phyloP scores from a whole-genome alignment of 2,113 vertebrate species.

The Rhabdornis inornatus region DNA sequence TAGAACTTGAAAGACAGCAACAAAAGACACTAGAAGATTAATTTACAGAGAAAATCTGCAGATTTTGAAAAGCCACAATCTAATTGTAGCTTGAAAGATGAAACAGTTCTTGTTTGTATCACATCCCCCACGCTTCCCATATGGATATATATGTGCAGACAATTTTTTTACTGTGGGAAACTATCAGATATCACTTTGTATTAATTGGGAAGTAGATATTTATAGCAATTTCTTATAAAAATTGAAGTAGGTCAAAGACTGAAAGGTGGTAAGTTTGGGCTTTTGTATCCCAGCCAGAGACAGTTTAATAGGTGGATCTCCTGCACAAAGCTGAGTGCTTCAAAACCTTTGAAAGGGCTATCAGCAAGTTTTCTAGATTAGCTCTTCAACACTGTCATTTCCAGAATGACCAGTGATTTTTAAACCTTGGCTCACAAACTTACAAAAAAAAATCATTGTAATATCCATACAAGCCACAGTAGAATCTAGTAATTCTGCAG shows the following conservation, averaged over 20 bases:
- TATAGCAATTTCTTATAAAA: background rate
- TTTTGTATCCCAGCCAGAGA: background rate
- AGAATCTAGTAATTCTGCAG: background rate
- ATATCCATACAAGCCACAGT: accelerated
- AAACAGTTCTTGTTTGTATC: background rate
- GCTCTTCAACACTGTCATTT: background rate
- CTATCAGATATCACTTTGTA: background rate
- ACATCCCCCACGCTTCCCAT: background rate
- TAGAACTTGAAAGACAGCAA: background rate
- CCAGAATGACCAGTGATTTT: background rate
- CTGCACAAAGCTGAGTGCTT: background rate
- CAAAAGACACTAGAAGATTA: background rate
- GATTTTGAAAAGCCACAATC: background rate
- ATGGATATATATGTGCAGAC: background rate
- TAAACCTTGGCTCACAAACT: background rate
- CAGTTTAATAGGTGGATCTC: background rate
- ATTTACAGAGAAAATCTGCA: background rate
- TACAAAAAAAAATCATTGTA: background rate
- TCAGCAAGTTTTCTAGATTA: background rate
- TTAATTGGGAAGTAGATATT: background rate
- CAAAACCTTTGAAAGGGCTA: background rate
- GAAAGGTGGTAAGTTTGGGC: background rate
- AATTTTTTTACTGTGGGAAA: background rate
- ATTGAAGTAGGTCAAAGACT: background rate
- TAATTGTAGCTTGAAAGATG: background rate